phyloP scores from a whole-genome alignment of 2,797 vertebrate species.

The Phataginus tricuspis region DNA sequence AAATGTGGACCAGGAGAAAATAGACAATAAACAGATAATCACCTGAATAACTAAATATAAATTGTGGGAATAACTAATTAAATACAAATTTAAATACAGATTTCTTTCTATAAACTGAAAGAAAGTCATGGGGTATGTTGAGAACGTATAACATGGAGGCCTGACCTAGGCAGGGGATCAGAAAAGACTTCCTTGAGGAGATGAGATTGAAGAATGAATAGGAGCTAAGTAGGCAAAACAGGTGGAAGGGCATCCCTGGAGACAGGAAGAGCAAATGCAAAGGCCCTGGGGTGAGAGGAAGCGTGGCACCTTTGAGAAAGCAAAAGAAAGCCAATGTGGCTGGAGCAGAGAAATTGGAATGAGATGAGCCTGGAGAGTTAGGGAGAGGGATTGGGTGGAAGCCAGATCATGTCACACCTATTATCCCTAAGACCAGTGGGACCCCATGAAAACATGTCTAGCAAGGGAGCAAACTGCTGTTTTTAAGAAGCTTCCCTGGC shows the following conservation, averaged over 20 bases:
- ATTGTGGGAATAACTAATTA: background rate
- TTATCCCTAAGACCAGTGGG: background rate
- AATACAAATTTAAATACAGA: too few species aligned
- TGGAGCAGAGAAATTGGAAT: background rate
- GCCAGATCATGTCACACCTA: background rate
- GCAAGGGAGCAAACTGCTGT: background rate
- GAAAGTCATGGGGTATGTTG: background rate
- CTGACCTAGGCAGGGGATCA: background rate
- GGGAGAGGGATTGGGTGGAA: background rate
- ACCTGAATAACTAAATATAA: background rate
- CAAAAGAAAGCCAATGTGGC: background rate
- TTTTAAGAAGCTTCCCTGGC: background rate
- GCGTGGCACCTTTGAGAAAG: background rate
- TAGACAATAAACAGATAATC: background rate
- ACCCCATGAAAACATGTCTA: background rate
- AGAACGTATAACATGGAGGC: background rate
- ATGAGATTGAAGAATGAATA: background rate
- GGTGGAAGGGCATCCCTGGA: background rate
- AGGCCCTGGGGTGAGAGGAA: background rate
- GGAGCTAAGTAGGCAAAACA: background rate
- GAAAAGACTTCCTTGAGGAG: background rate
- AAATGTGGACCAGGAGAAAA: background rate
- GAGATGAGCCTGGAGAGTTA: background rate
- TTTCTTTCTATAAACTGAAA: background rate
- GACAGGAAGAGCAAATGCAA: background rate